Evolutionary conservation across 2,888 invertebrate genomes (phyloP).

Genomic region (Aleiodes testaceus): DNA sequence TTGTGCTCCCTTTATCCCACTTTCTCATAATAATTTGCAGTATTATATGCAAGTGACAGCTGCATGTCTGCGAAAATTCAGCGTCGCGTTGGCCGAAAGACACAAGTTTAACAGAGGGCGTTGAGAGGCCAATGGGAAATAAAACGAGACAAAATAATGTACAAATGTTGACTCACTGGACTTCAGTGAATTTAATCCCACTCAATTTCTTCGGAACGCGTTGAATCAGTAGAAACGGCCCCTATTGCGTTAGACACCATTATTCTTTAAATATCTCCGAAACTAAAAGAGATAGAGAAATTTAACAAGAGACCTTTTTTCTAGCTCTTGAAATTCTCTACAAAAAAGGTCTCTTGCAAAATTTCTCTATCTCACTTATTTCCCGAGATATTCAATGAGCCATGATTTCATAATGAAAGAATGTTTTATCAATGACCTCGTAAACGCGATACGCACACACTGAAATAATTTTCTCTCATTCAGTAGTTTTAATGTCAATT

Average conservation of each 20-base stretch:
- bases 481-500: not conserved
- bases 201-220: not conserved
- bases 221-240: not conserved
- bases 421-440: slow-evolving; percentile 18
- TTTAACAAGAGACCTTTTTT: too few species aligned
- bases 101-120: slow-evolving; percentile 15
- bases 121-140: slow-evolving; percentile 13
- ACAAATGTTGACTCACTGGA: slow-evolving; percentile 14
- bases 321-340: too few species aligned
- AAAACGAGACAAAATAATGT: slow-evolving; percentile 13
- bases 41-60: slow-evolving; percentile 40
- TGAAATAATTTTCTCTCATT: slow-evolving; percentile 7
- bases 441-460: not conserved
- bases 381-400: too few species aligned
- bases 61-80: slow-evolving; percentile 38
- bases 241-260: not conserved
- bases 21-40: slow-evolving; percentile 40
- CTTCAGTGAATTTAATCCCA: slow-evolving; percentile 14
- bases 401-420: too few species aligned
- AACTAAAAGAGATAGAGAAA: not conserved
- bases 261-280: not conserved
- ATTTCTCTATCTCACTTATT: not conserved
- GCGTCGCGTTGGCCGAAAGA: slow-evolving; percentile 42
- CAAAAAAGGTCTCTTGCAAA: too few species aligned
- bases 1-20: slow-evolving; percentile 35